Conservation (phyloP, 1,140 invertebrate genomes). For the Drosophila sproati region DNA sequence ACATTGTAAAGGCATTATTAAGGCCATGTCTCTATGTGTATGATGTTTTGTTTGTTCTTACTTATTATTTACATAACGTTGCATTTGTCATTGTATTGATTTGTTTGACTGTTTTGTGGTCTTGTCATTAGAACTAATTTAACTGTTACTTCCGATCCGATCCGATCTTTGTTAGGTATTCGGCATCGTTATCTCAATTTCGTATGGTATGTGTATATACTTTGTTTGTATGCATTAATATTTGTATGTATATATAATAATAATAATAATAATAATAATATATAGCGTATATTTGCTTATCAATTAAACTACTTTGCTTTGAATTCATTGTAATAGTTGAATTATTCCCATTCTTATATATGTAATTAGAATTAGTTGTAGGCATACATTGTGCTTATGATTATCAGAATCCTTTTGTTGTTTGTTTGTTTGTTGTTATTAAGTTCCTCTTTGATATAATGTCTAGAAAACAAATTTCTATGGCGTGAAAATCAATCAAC, state of each 20-base stretch:
- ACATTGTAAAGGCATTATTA: slow-evolving; percentile 61
- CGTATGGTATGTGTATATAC: slow-evolving; percentile 33
- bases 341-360: slow-evolving; percentile 30
- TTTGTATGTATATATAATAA: slow-evolving; percentile 55
- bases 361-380: slow-evolving; percentile 56
- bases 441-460: slow-evolving; percentile 10
- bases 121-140: slow-evolving; percentile 64
- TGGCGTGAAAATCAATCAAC: slow-evolving; percentile 45
- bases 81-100: slow-evolving; percentile 57
- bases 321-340: slow-evolving; percentile 50
- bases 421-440: slow-evolving; percentile 34
- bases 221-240: slow-evolving; percentile 43
- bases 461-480: slow-evolving; percentile 32
- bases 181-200: slow-evolving; percentile 19
- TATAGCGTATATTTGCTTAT: slow-evolving; percentile 61
- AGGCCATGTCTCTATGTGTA: slow-evolving; percentile 38
- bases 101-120: slow-evolving; percentile 57
- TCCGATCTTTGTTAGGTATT: slow-evolving; percentile 6
- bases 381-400: slow-evolving; percentile 71
- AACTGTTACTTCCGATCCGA: slow-evolving; percentile 46
- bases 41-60: slow-evolving; percentile 35
- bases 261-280: slow-evolving; percentile 27
- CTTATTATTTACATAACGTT: slow-evolving; percentile 48
- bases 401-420: slow-evolving; percentile 69
- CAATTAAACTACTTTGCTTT: slow-evolving; percentile 66